phyloP scores from a whole-genome alignment of 2,113 vertebrate species.

The Brachypteracias leptosomus region DNA sequence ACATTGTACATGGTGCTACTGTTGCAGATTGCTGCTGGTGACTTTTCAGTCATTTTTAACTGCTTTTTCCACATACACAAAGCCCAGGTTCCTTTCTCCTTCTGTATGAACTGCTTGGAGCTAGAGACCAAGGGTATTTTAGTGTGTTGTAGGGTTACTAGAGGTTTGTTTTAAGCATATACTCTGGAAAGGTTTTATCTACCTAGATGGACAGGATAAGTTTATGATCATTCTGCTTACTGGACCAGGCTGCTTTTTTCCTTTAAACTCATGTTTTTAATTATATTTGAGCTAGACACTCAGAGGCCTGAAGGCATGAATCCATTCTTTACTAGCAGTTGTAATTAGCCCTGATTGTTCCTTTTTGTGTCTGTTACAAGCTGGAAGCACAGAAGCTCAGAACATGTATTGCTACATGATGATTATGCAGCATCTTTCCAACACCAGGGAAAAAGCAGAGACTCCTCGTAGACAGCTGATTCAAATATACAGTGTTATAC shows the following conservation, averaged over 20 bases:
- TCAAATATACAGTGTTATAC: not conserved
- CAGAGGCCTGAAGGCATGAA: not conserved
- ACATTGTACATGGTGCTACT: fast-evolving
- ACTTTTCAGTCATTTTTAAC: not conserved
- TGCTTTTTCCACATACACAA: not conserved
- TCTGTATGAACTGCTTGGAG: not conserved
- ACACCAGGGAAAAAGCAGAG: not conserved
- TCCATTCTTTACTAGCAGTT: not conserved
- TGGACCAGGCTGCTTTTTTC: not conserved
- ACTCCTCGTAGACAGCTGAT: not conserved
- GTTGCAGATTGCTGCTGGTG: not conserved
- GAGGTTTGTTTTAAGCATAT: not conserved
- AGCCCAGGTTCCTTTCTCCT: not conserved
- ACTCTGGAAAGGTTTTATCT: not conserved
- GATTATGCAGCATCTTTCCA: not conserved
- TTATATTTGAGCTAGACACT: not conserved
- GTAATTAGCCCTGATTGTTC: not conserved
- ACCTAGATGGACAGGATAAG: not conserved
- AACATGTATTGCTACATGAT: not conserved
- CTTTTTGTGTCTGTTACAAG: not conserved
- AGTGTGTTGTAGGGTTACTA: not conserved
- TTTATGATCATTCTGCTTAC: not conserved
- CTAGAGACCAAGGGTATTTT: not conserved
- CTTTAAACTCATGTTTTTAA: constrained; percentile 1
- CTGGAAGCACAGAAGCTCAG: not conserved